A percentile compares a stretch with the other conserved stretches of the same genome.
These are phyloP conservation scores for Gibbula magus DNA, from an alignment of 2,888 invertebrate species.

Conservation along the genomic window DNA sequence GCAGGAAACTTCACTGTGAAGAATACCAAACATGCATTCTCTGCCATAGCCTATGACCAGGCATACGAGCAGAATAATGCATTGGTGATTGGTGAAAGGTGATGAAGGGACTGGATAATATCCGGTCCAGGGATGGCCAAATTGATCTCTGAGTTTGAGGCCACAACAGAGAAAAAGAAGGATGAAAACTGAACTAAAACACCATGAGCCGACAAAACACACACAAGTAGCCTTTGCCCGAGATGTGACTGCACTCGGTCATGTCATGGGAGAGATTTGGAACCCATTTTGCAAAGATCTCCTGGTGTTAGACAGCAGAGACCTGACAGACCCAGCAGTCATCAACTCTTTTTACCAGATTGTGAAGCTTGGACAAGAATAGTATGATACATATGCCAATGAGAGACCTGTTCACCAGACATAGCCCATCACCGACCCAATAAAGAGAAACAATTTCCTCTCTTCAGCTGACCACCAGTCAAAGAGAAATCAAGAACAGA, in stretches of 20 bases:
- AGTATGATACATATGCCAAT: no score
- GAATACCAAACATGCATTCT: not conserved
- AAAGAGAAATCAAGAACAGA: no score
- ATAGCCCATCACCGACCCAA: no score
- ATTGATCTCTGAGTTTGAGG: not conserved
- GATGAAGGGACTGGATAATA: not conserved
- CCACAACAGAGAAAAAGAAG: not conserved
- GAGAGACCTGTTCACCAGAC: no score
- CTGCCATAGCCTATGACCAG: not conserved
- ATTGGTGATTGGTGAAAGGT: not conserved
- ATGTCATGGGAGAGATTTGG: conserved; percentile 27
- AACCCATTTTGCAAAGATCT: conserved; percentile 41
- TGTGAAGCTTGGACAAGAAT: no score
- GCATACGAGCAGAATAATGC: not conserved
- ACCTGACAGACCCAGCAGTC: no score
- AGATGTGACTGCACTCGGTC: not conserved
- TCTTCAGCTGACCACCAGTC: not conserved
- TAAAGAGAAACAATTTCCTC: no score
- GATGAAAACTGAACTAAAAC: not conserved
- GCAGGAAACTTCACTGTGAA: no score
- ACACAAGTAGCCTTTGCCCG: not conserved
- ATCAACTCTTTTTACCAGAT: no score
- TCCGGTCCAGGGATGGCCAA: not conserved
- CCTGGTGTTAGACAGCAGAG: no score
- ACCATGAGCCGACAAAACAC: not conserved